Evolutionary conservation across 2,113 vertebrate species (phyloP).

Genomic region (Gavialis gangeticus): DNA sequence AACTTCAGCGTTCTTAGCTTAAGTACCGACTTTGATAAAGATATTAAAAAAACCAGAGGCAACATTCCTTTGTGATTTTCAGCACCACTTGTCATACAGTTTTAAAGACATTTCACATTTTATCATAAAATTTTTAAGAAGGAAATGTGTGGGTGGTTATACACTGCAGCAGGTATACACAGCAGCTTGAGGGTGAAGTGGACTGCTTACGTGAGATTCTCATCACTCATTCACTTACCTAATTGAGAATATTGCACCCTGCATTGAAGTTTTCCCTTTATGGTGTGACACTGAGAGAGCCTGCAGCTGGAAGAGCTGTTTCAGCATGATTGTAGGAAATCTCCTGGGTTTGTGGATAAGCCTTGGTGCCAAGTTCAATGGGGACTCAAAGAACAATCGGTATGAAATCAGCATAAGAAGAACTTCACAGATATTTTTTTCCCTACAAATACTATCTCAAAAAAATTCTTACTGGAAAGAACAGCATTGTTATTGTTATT

Average conservation of each 20-base stretch:
- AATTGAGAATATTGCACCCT: not conserved
- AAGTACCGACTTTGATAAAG: not conserved
- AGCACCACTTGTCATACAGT: not conserved
- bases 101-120: not conserved
- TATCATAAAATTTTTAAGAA: not conserved
- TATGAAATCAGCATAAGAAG: not conserved
- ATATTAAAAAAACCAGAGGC: conserved; percentile 17
- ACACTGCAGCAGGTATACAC: too few relatives aligned
- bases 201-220: not conserved
- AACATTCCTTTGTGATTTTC: not conserved
- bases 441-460: not conserved
- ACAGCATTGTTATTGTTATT: not conserved
- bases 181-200: not conserved
- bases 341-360: not conserved
- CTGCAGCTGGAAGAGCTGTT: not conserved
- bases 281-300: fast-evolving
- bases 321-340: not conserved
- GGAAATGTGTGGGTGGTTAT: not conserved
- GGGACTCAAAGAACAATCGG: not conserved
- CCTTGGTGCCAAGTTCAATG: not conserved
- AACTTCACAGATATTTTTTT: not conserved
- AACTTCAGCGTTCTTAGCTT: not conserved
- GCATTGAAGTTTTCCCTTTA: not conserved
- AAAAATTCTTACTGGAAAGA: not conserved
- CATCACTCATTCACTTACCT: not conserved